Percentiles rank a stretch among this genome's conserved stretches.
These are phyloP conservation scores for Rafetus swinhoei DNA, from an alignment of 2,113 vertebrate genomes.

Conservation along the genomic window DNA sequence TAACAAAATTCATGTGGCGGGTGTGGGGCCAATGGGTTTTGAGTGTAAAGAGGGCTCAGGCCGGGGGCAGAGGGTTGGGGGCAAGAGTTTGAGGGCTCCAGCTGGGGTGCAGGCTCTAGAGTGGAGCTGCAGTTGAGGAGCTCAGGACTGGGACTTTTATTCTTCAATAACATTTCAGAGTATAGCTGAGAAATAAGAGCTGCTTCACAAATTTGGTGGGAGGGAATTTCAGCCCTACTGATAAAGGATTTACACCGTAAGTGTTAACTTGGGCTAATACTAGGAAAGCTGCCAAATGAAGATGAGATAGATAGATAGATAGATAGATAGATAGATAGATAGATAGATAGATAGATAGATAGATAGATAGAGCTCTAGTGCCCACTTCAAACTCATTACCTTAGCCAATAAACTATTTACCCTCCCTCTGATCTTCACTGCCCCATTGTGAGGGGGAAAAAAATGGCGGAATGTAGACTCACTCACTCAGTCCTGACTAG, in stretches of 20 bases:
- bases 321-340: too few relatives aligned
- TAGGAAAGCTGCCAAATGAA: fast-evolving
- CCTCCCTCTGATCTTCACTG: background rate
- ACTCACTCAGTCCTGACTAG: background rate
- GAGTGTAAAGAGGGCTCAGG: too few relatives aligned
- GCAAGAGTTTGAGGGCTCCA: too few relatives aligned
- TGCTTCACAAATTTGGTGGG: fast-evolving
- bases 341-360: too few relatives aligned
- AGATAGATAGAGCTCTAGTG: fast-evolving
- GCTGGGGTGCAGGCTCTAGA: too few relatives aligned
- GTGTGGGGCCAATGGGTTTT: too few relatives aligned
- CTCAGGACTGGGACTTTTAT: background rate
- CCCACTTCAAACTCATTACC: background rate
- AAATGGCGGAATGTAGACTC: background rate
- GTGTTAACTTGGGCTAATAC: background rate
- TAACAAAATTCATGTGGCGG: too few relatives aligned
- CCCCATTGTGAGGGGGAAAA: background rate
- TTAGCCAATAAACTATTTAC: background rate
- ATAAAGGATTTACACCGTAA: background rate
- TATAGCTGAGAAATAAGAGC: background rate
- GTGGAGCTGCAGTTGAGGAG: too few relatives aligned
- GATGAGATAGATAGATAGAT: too few relatives aligned
- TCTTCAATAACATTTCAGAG: background rate
- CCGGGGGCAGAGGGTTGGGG: too few relatives aligned
- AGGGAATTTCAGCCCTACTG: background rate